A percentile compares a stretch with the other conserved stretches of the same genome.
These are phyloP conservation scores for Conus canariensis DNA, from an alignment of 2,888 invertebrate species.

Conservation along the genomic window DNA sequence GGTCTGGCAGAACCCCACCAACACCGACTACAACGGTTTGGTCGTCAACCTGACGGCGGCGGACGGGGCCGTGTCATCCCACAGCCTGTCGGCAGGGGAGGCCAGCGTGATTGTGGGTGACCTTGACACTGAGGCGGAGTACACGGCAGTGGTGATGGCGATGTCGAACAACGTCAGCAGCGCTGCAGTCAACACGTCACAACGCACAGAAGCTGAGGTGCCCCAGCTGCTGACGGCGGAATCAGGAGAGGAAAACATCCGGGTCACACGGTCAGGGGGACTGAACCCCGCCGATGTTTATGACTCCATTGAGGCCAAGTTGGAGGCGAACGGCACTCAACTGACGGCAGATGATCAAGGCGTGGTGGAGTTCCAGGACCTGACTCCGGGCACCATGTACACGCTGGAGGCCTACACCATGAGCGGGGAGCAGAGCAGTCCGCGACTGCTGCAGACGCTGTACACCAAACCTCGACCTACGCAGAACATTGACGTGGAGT, in stretches of 20 bases:
- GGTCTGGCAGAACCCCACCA: constrained; percentile 50
- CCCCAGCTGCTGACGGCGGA: constrained; percentile 18
- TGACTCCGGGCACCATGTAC: constrained; percentile 61
- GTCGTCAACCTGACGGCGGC: constrained; percentile 35
- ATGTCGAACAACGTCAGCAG: constrained; percentile 31
- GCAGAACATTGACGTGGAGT: constrained; percentile 50
- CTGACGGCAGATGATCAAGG: constrained; percentile 46
- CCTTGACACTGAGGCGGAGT: constrained; percentile 59
- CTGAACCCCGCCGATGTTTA: not conserved
- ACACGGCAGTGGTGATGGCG: constrained; percentile 53
- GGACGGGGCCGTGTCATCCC: not conserved
- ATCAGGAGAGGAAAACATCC: not conserved
- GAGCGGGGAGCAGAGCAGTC: constrained; percentile 52
- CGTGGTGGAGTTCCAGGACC: constrained; percentile 54
- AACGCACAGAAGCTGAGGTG: constrained; percentile 44
- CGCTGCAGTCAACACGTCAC: constrained; percentile 41
- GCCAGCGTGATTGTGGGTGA: constrained; percentile 41
- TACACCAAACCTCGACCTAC: constrained; percentile 59
- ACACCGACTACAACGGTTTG: constrained; percentile 41
- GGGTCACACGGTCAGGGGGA: constrained; percentile 10
- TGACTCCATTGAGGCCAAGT: constrained; percentile 25
- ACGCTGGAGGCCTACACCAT: constrained; percentile 56
- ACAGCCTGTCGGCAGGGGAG: not conserved
- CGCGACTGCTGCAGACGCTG: constrained; percentile 33
- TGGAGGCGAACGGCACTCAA: constrained; percentile 15